These are phyloP conservation scores for Oncorhynchus mykiss DNA, from an alignment of 2,113 vertebrate species.

Conservation along the genomic window DNA sequence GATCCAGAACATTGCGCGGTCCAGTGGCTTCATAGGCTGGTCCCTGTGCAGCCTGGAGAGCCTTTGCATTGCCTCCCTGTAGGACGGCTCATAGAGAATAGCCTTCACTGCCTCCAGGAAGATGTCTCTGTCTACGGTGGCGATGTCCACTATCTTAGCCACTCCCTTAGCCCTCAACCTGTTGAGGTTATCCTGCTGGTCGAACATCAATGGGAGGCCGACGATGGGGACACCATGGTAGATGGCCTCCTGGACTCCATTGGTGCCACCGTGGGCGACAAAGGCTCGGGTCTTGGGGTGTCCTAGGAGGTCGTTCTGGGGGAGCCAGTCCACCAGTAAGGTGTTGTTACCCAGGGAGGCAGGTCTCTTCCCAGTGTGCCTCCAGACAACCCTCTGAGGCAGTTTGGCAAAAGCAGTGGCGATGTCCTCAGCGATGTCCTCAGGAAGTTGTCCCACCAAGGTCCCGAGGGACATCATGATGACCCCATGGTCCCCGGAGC, in stretches of 20 bases:
- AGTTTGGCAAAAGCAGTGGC: slow-evolving; percentile 59
- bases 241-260: slow-evolving; percentile 63
- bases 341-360: slow-evolving; percentile 60
- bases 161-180: slow-evolving; percentile 53
- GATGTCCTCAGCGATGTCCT: slow-evolving; percentile 52
- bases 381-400: slow-evolving; percentile 64
- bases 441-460: slow-evolving; percentile 51
- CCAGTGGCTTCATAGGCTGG: slow-evolving; percentile 58
- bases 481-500: slow-evolving; percentile 58
- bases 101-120: slow-evolving; percentile 57
- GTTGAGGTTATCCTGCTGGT: slow-evolving; percentile 60
- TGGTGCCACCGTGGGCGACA: slow-evolving; percentile 66
- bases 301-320: slow-evolving; percentile 63
- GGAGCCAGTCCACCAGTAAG: slow-evolving; percentile 53
- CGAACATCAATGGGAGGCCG: slow-evolving; percentile 60
- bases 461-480: slow-evolving; percentile 63
- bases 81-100: slow-evolving; percentile 50
- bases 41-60: slow-evolving; percentile 59
- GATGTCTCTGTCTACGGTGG: slow-evolving; percentile 47
- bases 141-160: slow-evolving; percentile 57
- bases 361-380: slow-evolving; percentile 53
- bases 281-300: slow-evolving; percentile 59
- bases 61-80: slow-evolving; percentile 56
- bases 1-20: slow-evolving; percentile 64
- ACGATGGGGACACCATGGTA: slow-evolving; percentile 58